phyloP scores from a whole-genome alignment of 2,797 vertebrate species.

The Pseudotriccus pelzelni region DNA sequence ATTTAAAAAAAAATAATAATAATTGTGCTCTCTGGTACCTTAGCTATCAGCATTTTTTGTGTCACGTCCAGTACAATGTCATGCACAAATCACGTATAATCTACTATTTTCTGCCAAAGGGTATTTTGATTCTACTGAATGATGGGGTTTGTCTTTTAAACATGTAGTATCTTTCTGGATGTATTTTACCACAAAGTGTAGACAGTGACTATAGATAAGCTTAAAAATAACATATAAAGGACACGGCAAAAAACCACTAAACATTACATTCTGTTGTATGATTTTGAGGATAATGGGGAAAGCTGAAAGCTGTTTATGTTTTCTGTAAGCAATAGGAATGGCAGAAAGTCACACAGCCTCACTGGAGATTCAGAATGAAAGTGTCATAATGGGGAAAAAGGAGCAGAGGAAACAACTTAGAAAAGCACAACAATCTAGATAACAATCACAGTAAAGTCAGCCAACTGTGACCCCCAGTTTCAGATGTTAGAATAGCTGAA shows the following conservation, averaged over 20 bases:
- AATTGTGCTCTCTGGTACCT: not conserved
- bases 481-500: slow-evolving; percentile 23
- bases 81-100: not conserved
- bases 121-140: slow-evolving; percentile 29
- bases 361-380: not conserved
- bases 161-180: slow-evolving; percentile 23
- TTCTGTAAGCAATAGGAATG: slow-evolving; percentile 1
- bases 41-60: slow-evolving; percentile 18
- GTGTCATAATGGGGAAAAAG: slow-evolving; percentile 22
- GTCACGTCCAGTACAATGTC: not conserved
- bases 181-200: not conserved
- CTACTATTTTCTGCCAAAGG: slow-evolving; percentile 34
- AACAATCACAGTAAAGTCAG: not conserved
- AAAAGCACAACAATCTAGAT: slow-evolving; percentile 20
- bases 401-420: slow-evolving; percentile 10
- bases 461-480: not conserved
- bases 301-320: slow-evolving; percentile 21
- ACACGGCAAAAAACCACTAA: not conserved
- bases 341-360: not conserved
- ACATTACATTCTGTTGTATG: not conserved
- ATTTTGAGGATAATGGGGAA: slow-evolving; percentile 43
- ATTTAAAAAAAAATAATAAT: not conserved
- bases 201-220: not conserved
- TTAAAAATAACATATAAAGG: slow-evolving; percentile 17
- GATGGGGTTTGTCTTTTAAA: not conserved